Base-by-base conservation (phyloP, 35 echinoderm and acorn worm species). In the Heliocidaris tuberculata region DNA sequence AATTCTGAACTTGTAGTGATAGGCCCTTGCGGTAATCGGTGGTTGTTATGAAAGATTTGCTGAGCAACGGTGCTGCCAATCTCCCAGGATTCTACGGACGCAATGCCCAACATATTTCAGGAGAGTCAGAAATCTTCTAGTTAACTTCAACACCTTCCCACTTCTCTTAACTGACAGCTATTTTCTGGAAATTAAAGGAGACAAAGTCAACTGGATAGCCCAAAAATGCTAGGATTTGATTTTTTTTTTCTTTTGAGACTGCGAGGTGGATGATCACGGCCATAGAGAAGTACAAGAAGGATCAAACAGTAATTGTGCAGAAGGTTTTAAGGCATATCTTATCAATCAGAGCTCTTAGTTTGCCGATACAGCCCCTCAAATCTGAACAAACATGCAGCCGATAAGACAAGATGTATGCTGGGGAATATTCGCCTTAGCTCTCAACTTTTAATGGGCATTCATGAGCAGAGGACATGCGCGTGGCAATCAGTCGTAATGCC, bases 11-110 rank as follows among this genome's bases (percentile, higher is more conserved):
- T 93, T 93, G 48, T 49, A 48, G 91, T 52, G 91, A 93, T 49
- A 93, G 91, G 91, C 91, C 31, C 31, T 13, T 30, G 47, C 47
- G 27, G 91, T 93, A 93, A 93, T 93, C 91, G 50, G 7, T 93
- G 91, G 91, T 93, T 93, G 91, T 93, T 93, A 59, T 93, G 91
- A 93, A 59, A 93, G 91, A 93, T 93, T 93, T 93, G 91, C 91
- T 47, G 48, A 31, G 91, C 47, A 93, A 93, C 50, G 11, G 47
- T 30, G 31, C 91, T 93, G 91, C 91, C 91, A 93, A 93, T 93
- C 91, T 93, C 30, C 13, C 0, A 32, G 48, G 91, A 93, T 93
- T 59, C 50, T 93, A 50, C 31, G 8, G 87, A 48, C 31, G 91
- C 48, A 59, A 93, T 93, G 24, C 91, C 48, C 31, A 42, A 93